Conservation (phyloP, 2,888 invertebrate genomes). For the Flabesymbios commensalis region DNA sequence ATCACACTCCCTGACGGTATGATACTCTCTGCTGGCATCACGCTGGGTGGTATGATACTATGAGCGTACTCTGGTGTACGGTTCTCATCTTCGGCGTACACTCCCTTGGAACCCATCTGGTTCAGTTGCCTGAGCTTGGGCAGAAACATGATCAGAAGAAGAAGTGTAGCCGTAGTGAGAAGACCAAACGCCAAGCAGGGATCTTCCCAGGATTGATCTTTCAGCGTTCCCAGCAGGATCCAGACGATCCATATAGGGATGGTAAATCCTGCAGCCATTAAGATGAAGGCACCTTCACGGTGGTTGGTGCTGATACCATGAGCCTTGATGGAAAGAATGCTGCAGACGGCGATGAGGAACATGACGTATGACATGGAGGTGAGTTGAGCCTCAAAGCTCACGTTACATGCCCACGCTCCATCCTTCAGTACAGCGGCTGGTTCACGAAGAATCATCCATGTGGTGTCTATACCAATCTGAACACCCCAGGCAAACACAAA, state of each 20-base stretch:
- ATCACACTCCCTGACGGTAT: no score
- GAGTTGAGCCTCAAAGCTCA: conserved; percentile 65
- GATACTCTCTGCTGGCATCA: no score
- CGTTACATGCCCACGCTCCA: background rate
- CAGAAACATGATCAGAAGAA: conserved; percentile 92
- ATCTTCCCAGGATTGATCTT: conserved; percentile 54
- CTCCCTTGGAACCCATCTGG: conserved; percentile 85
- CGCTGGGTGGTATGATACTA: conserved; percentile 40
- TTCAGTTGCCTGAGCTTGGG: conserved; percentile 83
- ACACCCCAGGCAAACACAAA: conserved; percentile 89
- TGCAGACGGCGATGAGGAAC: conserved; percentile 81
- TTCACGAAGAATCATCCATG: conserved; percentile 60
- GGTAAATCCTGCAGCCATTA: conserved; percentile 81
- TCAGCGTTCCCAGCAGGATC: conserved; percentile 69
- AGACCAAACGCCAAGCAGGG: conserved; percentile 87
- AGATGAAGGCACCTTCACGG: conserved; percentile 89
- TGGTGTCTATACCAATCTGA: conserved; percentile 59
- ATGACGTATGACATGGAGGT: conserved; percentile 81
- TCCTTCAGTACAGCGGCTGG: conserved; percentile 47
- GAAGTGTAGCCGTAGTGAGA: conserved; percentile 79
- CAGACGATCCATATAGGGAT: conserved; percentile 71
- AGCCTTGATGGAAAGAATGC: conserved; percentile 81
- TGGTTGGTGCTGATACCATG: conserved; percentile 87
- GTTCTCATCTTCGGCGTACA: conserved; percentile 55
- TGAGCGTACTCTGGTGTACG: conserved; percentile 16